Evolutionary conservation across 2,113 vertebrate genomes (phyloP).

Genomic region (Zonotrichia leucophrys): DNA sequence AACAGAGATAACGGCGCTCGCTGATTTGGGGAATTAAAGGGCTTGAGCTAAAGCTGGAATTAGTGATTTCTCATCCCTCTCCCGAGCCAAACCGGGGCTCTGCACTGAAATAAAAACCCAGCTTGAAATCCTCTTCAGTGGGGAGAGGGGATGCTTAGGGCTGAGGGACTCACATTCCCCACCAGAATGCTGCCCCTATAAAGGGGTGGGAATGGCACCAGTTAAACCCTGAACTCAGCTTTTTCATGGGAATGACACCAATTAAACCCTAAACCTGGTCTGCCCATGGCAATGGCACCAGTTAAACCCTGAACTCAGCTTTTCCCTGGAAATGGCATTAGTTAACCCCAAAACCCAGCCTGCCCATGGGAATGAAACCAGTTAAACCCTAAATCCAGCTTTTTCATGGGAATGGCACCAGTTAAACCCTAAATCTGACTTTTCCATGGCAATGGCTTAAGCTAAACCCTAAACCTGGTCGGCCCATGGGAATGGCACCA

Average conservation of each 20-base stretch:
- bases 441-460: too few relatives aligned
- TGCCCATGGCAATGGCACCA: accelerated
- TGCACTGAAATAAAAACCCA: neutral
- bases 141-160: constrained; percentile 27
- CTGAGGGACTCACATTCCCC: constrained; percentile 62
- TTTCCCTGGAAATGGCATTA: neutral
- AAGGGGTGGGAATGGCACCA: neutral
- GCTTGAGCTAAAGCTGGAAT: constrained; percentile 68
- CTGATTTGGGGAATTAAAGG: constrained; percentile 61
- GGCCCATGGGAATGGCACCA: accelerated
- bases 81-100: neutral
- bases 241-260: neutral
- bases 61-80: constrained; percentile 61
- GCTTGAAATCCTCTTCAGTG: constrained; percentile 3
- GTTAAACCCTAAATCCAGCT: neutral
- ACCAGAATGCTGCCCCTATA: constrained; percentile 52
- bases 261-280: neutral
- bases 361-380: too few relatives aligned
- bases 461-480: constrained; percentile 23
- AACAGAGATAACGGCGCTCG: neutral
- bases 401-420: neutral
- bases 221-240: neutral
- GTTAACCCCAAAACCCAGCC: neutral
- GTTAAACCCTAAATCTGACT: too few relatives aligned
- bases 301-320: neutral